Percentiles rank a stretch among this genome's conserved stretches.
Evolutionary conservation across 2,113 vertebrate species (phyloP).

Genomic region (Puffinus mauretanicus): DNA sequence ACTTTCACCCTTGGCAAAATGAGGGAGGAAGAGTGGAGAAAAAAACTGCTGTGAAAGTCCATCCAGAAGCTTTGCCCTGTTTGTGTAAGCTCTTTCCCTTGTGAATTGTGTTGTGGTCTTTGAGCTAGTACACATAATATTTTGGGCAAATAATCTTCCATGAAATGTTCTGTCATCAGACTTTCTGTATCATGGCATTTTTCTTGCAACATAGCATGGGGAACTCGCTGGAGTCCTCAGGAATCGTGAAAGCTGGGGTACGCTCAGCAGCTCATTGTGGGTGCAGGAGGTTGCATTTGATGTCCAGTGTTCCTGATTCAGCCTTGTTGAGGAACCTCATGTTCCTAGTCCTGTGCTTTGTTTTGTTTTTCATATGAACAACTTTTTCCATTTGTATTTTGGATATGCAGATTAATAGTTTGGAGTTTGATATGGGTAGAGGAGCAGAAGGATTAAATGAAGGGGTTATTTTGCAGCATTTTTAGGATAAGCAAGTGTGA

Average conservation of each 20-base stretch:
- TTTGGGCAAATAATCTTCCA: neutral
- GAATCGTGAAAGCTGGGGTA: neutral
- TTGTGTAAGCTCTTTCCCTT: neutral
- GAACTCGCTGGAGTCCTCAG: neutral
- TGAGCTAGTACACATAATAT: neutral
- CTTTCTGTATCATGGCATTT: neutral
- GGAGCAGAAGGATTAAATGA: neutral
- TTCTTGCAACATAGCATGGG: neutral
- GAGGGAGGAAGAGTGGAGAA: neutral
- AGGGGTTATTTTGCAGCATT: neutral
- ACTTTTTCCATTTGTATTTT: accelerated
- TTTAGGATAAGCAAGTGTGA: neutral
- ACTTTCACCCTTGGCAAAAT: neutral
- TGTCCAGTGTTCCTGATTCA: neutral
- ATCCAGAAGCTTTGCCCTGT: neutral
- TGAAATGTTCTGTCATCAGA: neutral
- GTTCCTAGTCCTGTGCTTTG: neutral
- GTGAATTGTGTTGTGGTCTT: neutral
- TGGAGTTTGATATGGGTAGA: neutral
- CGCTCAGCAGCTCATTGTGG: neutral
- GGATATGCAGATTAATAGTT: neutral
- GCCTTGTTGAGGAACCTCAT: neutral
- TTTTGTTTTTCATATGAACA: accelerated
- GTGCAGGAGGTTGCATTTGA: neutral
- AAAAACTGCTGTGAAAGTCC: neutral